These are phyloP conservation scores for Drosophila asahinai DNA, from an alignment of 1,140 invertebrate genomes.

Conservation along the genomic window DNA sequence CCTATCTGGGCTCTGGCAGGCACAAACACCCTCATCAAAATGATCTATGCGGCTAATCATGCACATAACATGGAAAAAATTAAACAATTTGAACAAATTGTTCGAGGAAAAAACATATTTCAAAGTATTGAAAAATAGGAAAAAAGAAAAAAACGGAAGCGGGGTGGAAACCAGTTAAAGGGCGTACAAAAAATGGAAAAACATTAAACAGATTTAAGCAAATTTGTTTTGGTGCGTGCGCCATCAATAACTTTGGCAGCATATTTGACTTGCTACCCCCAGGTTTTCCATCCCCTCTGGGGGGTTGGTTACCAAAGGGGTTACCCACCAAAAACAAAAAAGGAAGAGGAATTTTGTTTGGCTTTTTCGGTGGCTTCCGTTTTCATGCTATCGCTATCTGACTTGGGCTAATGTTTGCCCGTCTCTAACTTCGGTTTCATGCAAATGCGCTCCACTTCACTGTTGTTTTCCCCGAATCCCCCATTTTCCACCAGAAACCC, in stretches of 20 bases:
- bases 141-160: neutral
- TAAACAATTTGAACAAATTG: slow-evolving; percentile 25
- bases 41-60: slow-evolving; percentile 68
- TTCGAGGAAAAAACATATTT: slow-evolving; percentile 51
- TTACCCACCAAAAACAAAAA: slow-evolving; percentile 37
- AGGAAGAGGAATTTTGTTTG: slow-evolving; percentile 20
- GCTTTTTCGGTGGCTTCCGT: slow-evolving; percentile 15
- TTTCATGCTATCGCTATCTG: slow-evolving; percentile 35
- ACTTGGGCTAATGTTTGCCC: slow-evolving; percentile 46
- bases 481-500: slow-evolving; percentile 1
- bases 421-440: slow-evolving; percentile 52
- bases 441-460: slow-evolving; percentile 66
- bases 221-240: slow-evolving; percentile 81
- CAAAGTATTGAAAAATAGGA: slow-evolving; percentile 63
- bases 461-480: neutral
- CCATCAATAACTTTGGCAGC: slow-evolving; percentile 80
- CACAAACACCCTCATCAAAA: slow-evolving; percentile 53
- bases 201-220: slow-evolving; percentile 83
- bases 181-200: slow-evolving; percentile 71
- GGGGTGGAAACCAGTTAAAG: slow-evolving; percentile 12
- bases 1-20: slow-evolving; percentile 14
- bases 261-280: slow-evolving; percentile 67
- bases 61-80: slow-evolving; percentile 22
- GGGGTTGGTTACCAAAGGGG: slow-evolving; percentile 37
- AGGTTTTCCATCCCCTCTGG: neutral